These are phyloP conservation scores for Calypte anna DNA, from an alignment of 2,113 vertebrate species.

Conservation along the genomic window DNA sequence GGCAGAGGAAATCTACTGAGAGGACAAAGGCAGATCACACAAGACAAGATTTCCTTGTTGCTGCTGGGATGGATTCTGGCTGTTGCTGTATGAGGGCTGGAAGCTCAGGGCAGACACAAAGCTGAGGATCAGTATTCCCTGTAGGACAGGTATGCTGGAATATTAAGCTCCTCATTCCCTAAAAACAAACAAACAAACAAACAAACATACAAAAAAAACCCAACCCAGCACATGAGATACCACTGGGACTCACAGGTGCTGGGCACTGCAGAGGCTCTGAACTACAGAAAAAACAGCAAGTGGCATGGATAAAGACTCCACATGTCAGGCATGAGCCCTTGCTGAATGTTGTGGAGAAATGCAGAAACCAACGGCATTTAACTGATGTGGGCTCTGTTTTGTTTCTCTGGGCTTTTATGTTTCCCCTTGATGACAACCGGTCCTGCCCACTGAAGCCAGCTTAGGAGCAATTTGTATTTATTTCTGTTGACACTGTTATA, in stretches of 20 bases:
- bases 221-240: neutral
- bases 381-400: neutral
- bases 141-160: neutral
- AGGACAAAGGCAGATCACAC: neutral
- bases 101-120: neutral
- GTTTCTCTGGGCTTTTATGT: neutral
- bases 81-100: rapidly evolving
- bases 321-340: neutral
- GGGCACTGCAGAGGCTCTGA: neutral
- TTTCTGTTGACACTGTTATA: neutral
- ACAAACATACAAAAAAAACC: too few species aligned
- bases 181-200: too few species aligned
- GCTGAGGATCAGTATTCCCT: neutral
- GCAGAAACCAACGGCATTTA: neutral
- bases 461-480: neutral
- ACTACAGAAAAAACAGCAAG: neutral
- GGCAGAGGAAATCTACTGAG: neutral
- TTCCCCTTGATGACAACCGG: neutral
- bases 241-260: neutral
- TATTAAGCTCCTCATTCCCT: neutral
- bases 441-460: neutral
- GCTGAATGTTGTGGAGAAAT: neutral
- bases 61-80: neutral
- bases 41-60: neutral
- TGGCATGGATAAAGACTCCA: neutral